Evolutionary conservation across 2,888 invertebrate species (phyloP).

Genomic region (Cylloceria caligata): DNA sequence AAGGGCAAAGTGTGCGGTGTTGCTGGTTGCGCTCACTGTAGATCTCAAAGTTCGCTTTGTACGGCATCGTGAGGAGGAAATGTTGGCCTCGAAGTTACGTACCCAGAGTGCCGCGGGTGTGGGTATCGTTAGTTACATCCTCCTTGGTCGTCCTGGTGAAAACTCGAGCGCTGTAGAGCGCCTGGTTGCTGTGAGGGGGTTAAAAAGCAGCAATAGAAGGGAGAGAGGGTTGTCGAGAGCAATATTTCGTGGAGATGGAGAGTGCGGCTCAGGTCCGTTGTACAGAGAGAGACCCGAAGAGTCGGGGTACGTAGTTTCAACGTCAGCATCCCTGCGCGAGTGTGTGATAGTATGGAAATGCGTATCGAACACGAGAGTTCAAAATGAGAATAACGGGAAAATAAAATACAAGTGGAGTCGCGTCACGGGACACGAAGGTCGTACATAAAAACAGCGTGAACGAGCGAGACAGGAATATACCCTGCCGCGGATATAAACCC

Average conservation of each 20-base stretch:
- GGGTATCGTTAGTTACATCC: slow-evolving; percentile 57
- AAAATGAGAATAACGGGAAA: slow-evolving; percentile 41
- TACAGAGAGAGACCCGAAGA: not conserved
- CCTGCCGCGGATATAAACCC: slow-evolving; percentile 76
- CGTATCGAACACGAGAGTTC: slow-evolving; percentile 40
- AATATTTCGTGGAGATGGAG: slow-evolving; percentile 63
- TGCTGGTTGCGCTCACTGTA: slow-evolving; percentile 38
- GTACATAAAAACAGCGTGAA: slow-evolving; percentile 15
- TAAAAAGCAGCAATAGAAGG: slow-evolving; percentile 11
- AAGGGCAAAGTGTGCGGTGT: slow-evolving; percentile 41
- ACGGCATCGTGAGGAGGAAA: slow-evolving; percentile 1
- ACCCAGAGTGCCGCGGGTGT: slow-evolving; percentile 11
- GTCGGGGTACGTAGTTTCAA: slow-evolving; percentile 23
- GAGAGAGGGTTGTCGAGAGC: slow-evolving; percentile 39
- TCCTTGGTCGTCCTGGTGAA: slow-evolving; percentile 51
- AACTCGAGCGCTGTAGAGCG: slow-evolving; percentile 49
- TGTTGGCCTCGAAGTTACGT: slow-evolving; percentile 56
- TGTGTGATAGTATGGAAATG: slow-evolving; percentile 13
- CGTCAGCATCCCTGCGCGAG: slow-evolving; percentile 8
- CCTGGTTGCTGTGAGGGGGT: slow-evolving; percentile 8
- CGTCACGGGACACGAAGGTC: slow-evolving; percentile 10
- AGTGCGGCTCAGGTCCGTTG: slow-evolving; percentile 42
- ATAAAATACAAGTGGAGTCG: slow-evolving; percentile 42
- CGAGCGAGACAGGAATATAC: slow-evolving; percentile 17
- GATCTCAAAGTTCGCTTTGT: slow-evolving; percentile 55